phyloP scores from a whole-genome alignment of 2,888 invertebrate genomes.

The Sarcophaga subvicina region DNA sequence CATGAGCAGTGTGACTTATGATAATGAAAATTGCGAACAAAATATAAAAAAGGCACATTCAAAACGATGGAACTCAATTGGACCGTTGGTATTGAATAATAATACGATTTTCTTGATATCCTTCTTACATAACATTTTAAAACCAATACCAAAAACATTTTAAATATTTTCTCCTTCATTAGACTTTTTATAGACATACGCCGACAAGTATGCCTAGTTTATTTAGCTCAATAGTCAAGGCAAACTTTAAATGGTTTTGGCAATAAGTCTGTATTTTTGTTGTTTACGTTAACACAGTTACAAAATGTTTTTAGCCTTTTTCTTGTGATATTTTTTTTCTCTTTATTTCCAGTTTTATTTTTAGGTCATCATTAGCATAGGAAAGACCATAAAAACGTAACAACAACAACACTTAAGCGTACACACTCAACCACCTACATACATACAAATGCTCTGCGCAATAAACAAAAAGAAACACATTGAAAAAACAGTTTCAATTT shows the following conservation, averaged over 20 bases:
- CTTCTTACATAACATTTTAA: not conserved
- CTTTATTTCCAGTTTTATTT: not conserved
- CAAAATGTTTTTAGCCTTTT: not conserved
- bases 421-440: not conserved
- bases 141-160: not conserved
- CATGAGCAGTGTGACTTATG: too few species aligned
- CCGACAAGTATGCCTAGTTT: not conserved
- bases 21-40: too few species aligned
- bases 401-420: not conserved
- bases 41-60: too few species aligned
- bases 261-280: slow-evolving; percentile 16
- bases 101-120: too few species aligned
- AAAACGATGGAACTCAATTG: too few species aligned
- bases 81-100: too few species aligned
- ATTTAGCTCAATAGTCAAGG: slow-evolving; percentile 26
- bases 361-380: slow-evolving; percentile 51
- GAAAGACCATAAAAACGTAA: slow-evolving; percentile 23
- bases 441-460: too few species aligned
- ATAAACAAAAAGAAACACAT: not conserved
- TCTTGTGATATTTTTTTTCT: not conserved
- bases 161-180: not conserved
- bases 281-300: slow-evolving; percentile 16
- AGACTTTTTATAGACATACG: not conserved
- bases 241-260: slow-evolving; percentile 30
- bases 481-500: slow-evolving; percentile 58